Evolutionary conservation across 2,888 invertebrate species (phyloP), one percentile per base, ranked within the genome.

Genomic region (Mesorhabditis belari): DNA sequence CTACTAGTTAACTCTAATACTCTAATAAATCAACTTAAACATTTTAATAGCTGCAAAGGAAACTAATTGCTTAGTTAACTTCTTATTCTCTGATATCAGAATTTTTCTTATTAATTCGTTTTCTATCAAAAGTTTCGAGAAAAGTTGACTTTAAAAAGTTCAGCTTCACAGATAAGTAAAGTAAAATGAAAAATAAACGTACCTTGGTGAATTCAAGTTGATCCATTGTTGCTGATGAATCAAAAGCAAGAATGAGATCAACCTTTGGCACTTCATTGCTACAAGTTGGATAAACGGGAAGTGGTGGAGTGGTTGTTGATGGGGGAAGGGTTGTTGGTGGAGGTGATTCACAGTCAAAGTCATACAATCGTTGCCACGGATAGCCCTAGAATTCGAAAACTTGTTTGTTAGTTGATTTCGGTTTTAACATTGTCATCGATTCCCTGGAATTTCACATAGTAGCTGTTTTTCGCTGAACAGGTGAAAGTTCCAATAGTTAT

Each of bases 351-450:
- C 75, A 75, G 27, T 60, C 53, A 55, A 70, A 75, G n/a, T 67
- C 65, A 58, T 75, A 75, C 29, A 75, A 62, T 58, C 75, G 63
- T 52, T 70, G 70, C 62, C 69, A 75, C 49, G 62, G 27, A 63
- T 69, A 66, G 25, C 73, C 75, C 55, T n/a, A 25, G 12, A 25
- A 55, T 23, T 17, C 17, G 24, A 27, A 28, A 28, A 55, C 17
- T n/a, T 24, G 19, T 55, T 21, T 2, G 21, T 25, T 25, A 5
- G 24, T 50, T 19, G 17, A 57, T n/a, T 57, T n/a, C n/a, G n/a
- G 25, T 17, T n/a, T n/a, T 63, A 1, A 63, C 67, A 35, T 54
- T 60, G 29, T 53, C 29, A 49, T 66, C 67, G n/a, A 44, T 17
- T n/a, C 73, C 73, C 29, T 52, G 58, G 60, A 68, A 61, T 54